phyloP scores from a whole-genome alignment of 2,888 invertebrate species.

The Leucoma salicis region DNA sequence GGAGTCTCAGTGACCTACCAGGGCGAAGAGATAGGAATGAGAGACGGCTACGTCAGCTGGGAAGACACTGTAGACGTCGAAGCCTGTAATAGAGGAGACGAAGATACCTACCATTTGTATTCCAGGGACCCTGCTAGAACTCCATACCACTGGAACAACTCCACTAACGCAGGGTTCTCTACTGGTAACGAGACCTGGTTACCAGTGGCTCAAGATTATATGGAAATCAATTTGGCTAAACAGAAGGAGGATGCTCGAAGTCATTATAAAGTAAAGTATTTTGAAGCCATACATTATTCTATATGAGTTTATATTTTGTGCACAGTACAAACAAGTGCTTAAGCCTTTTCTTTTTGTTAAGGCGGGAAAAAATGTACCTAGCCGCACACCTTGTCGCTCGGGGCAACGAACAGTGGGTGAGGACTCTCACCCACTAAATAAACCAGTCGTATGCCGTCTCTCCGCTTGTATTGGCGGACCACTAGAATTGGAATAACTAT shows the following conservation, averaged over 20 bases:
- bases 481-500: no score
- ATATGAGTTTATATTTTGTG: no score
- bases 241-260: slow-evolving; percentile 76
- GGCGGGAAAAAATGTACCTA: no score
- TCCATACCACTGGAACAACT: slow-evolving; percentile 85
- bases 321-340: no score
- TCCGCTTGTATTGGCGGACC: no score
- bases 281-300: no score
- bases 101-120: slow-evolving; percentile 73
- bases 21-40: slow-evolving; percentile 91
- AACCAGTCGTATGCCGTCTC: no score
- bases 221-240: slow-evolving; percentile 78
- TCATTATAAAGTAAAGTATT: slow-evolving; percentile 75
- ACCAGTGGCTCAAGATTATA: slow-evolving; percentile 84
- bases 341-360: no score
- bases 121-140: slow-evolving; percentile 84
- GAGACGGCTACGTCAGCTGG: slow-evolving; percentile 81
- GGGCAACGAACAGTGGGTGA: no score
- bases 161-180: slow-evolving; percentile 84
- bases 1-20: slow-evolving; percentile 92
- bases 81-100: slow-evolving; percentile 78
- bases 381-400: no score
- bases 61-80: slow-evolving; percentile 82
- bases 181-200: slow-evolving; percentile 83
- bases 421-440: no score